phyloP scores from a whole-genome alignment of 1,140 invertebrate species.

The Ruditapes philippinarum region DNA sequence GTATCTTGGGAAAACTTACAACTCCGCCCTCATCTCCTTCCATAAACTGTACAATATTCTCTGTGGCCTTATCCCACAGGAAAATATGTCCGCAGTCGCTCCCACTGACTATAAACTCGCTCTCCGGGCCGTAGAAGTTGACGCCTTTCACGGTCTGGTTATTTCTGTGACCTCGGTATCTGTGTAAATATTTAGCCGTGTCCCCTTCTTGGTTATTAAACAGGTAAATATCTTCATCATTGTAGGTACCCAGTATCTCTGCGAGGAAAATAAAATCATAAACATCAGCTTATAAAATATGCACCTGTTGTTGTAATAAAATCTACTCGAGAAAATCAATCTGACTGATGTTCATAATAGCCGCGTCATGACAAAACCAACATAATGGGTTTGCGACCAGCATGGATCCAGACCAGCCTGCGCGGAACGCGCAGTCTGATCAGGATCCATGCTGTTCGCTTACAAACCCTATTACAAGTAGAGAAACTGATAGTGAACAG shows the following conservation, averaged over 20 bases:
- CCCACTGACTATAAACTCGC: constrained; percentile 95
- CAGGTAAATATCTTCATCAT: constrained; percentile 97
- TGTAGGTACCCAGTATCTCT: constrained; percentile 97
- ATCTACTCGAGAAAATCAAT: too few relatives aligned
- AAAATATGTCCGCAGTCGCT: constrained; percentile 98
- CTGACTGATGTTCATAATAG: too few relatives aligned
- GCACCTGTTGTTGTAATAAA: too few relatives aligned
- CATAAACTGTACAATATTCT: constrained; percentile 95
- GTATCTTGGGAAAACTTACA: too few relatives aligned
- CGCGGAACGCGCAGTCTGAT: too few relatives aligned
- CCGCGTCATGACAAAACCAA: too few relatives aligned
- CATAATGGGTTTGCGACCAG: too few relatives aligned
- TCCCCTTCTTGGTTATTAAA: constrained; percentile 91
- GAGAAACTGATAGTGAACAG: too few relatives aligned
- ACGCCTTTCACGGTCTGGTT: constrained; percentile 94
- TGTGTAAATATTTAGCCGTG: constrained; percentile 90
- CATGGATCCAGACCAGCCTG: too few relatives aligned
- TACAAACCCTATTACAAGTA: too few relatives aligned
- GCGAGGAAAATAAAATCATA: not conserved
- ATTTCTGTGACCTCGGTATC: constrained; percentile 90
- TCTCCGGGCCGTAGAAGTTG: constrained; percentile 96
- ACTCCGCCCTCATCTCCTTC: constrained; percentile 94
- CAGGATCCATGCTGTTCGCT: too few relatives aligned
- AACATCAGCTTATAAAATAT: too few relatives aligned
- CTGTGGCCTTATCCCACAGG: constrained; percentile 96